A percentile compares a stretch with the other conserved stretches of the same genome.
These are phyloP conservation scores for Pangasius macronema DNA, from an alignment of 2,797 vertebrate genomes.

Conservation along the genomic window DNA sequence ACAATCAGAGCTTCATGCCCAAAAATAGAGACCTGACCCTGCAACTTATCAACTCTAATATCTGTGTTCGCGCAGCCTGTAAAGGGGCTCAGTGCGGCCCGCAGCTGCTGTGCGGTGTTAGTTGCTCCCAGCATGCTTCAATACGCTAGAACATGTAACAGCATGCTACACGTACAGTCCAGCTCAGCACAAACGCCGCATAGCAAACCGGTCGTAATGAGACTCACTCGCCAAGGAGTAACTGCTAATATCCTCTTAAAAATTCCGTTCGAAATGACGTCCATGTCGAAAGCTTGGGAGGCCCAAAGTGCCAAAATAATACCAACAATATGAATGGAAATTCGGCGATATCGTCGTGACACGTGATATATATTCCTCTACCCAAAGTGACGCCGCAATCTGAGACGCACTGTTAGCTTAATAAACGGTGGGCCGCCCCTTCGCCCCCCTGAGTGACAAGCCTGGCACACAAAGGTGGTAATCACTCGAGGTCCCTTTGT, in stretches of 20 bases:
- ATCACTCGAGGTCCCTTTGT: conserved; percentile 54
- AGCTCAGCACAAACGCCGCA: conserved; percentile 40
- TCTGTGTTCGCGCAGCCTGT: conserved; percentile 50
- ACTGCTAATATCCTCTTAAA: conserved; percentile 42
- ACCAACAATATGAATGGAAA: background rate
- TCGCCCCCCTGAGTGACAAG: conserved; percentile 40
- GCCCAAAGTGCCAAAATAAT: background rate
- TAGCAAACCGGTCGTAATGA: conserved; percentile 22
- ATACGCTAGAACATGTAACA: conserved; percentile 47
- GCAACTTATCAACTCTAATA: conserved; percentile 59
- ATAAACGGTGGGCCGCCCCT: conserved; percentile 11
- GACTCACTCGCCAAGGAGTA: conserved; percentile 17
- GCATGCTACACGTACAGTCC: conserved; percentile 42
- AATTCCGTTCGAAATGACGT: conserved; percentile 18
- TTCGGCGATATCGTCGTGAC: background rate
- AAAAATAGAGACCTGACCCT: conserved; percentile 59
- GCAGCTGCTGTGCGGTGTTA: conserved; percentile 47
- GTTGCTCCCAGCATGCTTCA: conserved; percentile 42
- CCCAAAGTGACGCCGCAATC: background rate
- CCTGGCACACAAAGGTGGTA: conserved; percentile 47
- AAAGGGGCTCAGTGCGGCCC: conserved; percentile 23
- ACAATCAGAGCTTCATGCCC: conserved; percentile 60
- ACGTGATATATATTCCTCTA: conserved; percentile 12
- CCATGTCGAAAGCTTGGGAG: background rate
- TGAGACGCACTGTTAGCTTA: background rate